Base-by-base conservation (phyloP, 2,888 invertebrate species). In the Cryptocheilus praepositus region DNA sequence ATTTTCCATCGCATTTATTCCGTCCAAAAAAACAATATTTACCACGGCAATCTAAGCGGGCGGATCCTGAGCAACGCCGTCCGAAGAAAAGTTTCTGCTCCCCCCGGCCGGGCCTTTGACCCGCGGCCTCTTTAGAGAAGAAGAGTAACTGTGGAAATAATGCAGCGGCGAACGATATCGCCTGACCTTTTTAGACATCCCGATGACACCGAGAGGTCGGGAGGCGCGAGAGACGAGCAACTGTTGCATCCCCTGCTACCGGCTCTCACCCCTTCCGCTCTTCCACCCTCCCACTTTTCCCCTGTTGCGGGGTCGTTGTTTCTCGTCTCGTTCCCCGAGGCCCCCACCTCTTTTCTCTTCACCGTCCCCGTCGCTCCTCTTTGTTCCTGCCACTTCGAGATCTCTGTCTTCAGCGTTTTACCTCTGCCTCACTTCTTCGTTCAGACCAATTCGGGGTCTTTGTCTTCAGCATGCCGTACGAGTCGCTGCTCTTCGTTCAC, bases 231-330 rank as follows among this genome's bases (percentile, higher is more conserved):
- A 36, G 70, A 74, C 71, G 71, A 70, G 73, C 75, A 77, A 75
- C 77, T 75, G 77, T 75, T 77, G 77, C 75, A 70, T 77, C 73
- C 69, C 67, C 49, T 16, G 64, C 56, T 57, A 61, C 46, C 58
- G 62, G 61, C 63, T 63, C 61, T 63, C 62, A 52, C 55, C 63
- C 44, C 64, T 53, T 55, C 13, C 70, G 53, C 67, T 64, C 71
- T 68, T 67, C 73, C n/a, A n/a, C 13, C 16, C 16, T 25, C 28
- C 36, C 54, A 25, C 8, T 22, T 21, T 11, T 15, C 18, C 49
- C 18, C 49, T 49, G 49, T 19, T 49, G 16, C 19, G 52, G 19
- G 21, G 5, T 52, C 22, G 21, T 52, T 52, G 21, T 25, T 36
- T 36, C 36, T 16, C 16, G 49, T 19, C 19, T 8, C 36, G 36